Base-by-base conservation (phyloP, 2,113 vertebrate genomes). In the Trochalopteron elliotii region DNA sequence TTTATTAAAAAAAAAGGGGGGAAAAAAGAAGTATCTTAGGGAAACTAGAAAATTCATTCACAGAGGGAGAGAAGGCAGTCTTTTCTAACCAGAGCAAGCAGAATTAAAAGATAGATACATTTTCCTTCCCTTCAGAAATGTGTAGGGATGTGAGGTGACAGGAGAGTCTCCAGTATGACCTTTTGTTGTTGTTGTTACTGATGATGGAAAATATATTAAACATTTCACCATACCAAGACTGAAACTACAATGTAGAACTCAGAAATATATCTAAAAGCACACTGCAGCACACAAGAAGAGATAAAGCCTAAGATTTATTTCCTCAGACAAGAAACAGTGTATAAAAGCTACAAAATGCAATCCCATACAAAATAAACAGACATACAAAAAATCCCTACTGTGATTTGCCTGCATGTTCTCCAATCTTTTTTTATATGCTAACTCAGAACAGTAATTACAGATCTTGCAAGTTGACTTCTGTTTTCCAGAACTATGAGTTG, bases 401-500 rank as follows among this genome's bases (percentile, higher is more conserved):
- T 95, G 97, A 93, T 95, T 92, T 92, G 93, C 90, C 64, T 89
- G 96, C 84, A 83, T 95, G 96, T 94, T 98, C 94, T 88, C 94
- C 85, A 87, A 97, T 97, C 93, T 94, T 97, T 94, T 97, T 98
- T 98, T 93, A 97, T 97, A 95, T 96, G 97, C 97, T 97, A 98
- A 98, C 97, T 97, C 97, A 93, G 94, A 98, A 97, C 75, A 97
- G 97, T 98, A 98, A 98, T 98, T 98, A 98, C 88, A 97, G 97
- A 98, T 98, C 96, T 96, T 97, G 96, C 96, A 97, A 98, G 97
- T 98, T 98, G 97, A 98, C 98, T 98, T 98, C 97, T 98, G 97
- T 97, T 98, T 98, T 98, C 93, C 96, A 98, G 96, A 98, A 98
- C 97, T 98, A 98, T 93, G 97, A 98, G 97, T 97, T 98, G 97